These are phyloP conservation scores for Archilochus colubris DNA, from an alignment of 2,113 vertebrate species.

Conservation along the genomic window DNA sequence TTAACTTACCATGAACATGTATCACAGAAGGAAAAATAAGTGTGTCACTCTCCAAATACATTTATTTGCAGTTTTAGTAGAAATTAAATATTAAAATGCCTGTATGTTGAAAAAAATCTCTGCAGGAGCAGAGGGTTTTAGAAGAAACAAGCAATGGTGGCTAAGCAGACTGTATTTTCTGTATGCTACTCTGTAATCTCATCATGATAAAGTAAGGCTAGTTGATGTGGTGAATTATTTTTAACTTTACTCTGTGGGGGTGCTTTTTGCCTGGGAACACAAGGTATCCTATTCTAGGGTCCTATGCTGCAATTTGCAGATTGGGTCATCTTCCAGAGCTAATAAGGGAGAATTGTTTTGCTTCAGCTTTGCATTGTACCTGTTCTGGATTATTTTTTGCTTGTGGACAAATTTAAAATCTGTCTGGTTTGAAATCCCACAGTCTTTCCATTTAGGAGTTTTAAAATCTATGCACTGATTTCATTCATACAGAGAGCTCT, in stretches of 20 bases:
- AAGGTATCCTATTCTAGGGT: background rate
- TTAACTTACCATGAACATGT: background rate
- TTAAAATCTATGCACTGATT: background rate
- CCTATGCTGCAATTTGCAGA: background rate
- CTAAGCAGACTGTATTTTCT: background rate
- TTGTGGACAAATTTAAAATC: background rate
- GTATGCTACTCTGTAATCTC: background rate
- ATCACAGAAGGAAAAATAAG: background rate
- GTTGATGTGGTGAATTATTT: background rate
- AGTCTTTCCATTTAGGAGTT: background rate
- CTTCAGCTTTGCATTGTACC: background rate
- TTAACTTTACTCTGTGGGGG: background rate
- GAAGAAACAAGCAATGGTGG: background rate
- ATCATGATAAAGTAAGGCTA: background rate
- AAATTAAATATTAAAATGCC: background rate
- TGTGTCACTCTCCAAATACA: background rate
- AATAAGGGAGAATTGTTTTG: background rate
- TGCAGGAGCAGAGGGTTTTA: background rate
- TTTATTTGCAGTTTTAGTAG: background rate
- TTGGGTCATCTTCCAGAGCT: background rate
- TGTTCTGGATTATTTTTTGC: background rate
- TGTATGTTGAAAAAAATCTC: background rate
- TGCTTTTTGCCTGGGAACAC: background rate
- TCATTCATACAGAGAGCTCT: background rate
- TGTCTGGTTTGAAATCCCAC: background rate